phyloP scores from a whole-genome alignment of 2,888 invertebrate species.

The Andrena flavipes region DNA sequence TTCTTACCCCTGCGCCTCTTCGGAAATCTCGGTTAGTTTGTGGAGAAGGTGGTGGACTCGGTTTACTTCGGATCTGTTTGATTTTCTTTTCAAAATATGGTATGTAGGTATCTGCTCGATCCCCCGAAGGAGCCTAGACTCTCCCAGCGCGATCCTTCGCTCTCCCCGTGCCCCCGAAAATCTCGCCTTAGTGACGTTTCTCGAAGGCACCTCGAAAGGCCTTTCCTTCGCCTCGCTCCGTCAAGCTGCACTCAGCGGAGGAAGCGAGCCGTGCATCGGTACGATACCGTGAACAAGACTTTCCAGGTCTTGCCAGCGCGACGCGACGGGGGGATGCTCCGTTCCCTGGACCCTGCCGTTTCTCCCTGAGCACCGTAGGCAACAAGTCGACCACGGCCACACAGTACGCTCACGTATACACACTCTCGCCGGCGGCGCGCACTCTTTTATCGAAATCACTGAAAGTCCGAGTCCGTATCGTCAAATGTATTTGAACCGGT shows the following conservation, averaged over 20 bases:
- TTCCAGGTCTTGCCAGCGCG: slow-evolving; percentile 82
- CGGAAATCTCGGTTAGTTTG: background rate
- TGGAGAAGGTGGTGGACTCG: background rate
- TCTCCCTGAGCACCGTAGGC: slow-evolving; percentile 68
- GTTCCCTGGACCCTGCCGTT: background rate
- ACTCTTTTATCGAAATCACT: slow-evolving; percentile 73
- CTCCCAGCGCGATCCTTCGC: background rate
- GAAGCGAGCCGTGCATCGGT: slow-evolving; percentile 49
- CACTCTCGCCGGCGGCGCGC: slow-evolving; percentile 52
- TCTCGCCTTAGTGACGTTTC: slow-evolving; percentile 36
- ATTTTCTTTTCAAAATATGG: background rate
- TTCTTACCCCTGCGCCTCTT: background rate
- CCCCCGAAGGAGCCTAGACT: background rate
- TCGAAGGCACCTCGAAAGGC: slow-evolving; percentile 15
- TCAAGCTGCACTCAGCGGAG: slow-evolving; percentile 3
- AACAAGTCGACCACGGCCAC: slow-evolving; percentile 59
- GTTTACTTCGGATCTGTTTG: background rate
- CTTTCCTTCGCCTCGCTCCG: background rate
- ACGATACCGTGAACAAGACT: slow-evolving; percentile 76
- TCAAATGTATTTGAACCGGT: slow-evolving; percentile 85
- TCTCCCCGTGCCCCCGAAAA: slow-evolving; percentile 19
- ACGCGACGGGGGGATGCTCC: background rate
- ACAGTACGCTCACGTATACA: slow-evolving; percentile 61
- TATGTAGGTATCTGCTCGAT: background rate
- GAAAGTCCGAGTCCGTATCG: slow-evolving; percentile 84